A percentile compares a stretch with the other conserved stretches of the same genome.
Conservation (phyloP, 2,888 invertebrate species). For the Nephrotoma appendiculata region DNA sequence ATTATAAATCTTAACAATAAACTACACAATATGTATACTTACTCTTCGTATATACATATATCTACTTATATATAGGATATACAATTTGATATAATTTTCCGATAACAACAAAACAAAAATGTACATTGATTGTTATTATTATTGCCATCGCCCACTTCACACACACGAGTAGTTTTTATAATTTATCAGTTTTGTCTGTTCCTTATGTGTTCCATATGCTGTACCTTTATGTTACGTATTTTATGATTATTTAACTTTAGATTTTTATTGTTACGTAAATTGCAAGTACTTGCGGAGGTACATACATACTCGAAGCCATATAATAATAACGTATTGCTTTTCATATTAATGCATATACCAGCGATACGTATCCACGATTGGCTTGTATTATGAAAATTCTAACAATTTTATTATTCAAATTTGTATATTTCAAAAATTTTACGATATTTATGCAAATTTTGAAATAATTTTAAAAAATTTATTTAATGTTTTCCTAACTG, state of each 20-base stretch:
- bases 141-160: background rate
- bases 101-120: background rate
- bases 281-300: background rate
- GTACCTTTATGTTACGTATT: background rate
- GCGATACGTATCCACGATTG: background rate
- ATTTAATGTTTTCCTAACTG: background rate
- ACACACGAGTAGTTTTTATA: background rate
- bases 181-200: background rate
- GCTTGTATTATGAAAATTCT: background rate
- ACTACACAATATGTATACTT: background rate
- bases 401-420: background rate
- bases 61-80: background rate
- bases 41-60: background rate
- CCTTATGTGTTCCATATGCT: background rate
- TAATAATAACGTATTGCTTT: background rate
- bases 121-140: background rate
- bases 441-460: background rate
- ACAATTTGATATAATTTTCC: background rate
- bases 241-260: background rate
- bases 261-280: background rate
- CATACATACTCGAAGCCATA: background rate
- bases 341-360: background rate
- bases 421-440: background rate
- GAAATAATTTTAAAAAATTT: background rate
- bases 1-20: background rate